Conservation (phyloP, 2,113 vertebrate genomes). For the Oceanites oceanicus region DNA sequence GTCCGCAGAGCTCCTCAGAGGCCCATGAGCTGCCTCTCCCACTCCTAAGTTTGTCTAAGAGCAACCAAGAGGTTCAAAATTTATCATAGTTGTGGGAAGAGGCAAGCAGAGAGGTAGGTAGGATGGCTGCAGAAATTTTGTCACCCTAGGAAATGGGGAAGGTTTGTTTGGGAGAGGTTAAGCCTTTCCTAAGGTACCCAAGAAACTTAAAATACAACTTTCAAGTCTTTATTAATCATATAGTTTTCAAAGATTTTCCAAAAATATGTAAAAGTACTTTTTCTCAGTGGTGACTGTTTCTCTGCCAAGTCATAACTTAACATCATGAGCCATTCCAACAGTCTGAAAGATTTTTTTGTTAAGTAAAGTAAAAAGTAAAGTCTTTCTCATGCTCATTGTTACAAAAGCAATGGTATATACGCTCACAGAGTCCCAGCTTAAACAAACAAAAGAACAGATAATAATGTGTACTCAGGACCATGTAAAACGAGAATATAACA, state of each 20-base stretch:
- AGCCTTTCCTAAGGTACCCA: neutral
- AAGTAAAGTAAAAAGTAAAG: neutral
- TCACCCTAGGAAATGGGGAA: neutral
- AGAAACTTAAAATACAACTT: neutral
- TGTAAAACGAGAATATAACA: neutral
- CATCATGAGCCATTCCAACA: neutral
- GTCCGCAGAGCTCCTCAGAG: neutral
- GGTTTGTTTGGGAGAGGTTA: neutral
- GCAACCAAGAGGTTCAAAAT: neutral
- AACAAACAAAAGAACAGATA: neutral
- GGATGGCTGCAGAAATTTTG: neutral
- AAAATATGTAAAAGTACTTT: neutral
- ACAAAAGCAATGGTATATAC: neutral
- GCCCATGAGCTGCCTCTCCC: neutral
- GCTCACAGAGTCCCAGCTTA: neutral
- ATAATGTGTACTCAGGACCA: neutral
- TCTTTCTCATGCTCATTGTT: neutral
- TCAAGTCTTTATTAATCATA: neutral
- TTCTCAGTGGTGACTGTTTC: neutral
- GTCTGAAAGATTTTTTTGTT: neutral
- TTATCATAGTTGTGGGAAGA: neutral
- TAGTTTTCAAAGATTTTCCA: neutral
- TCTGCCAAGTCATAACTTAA: neutral
- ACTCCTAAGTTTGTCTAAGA: neutral
- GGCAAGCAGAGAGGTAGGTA: neutral